Percentiles rank a stretch among this genome's conserved stretches.
phyloP scores from a whole-genome alignment of 2,888 invertebrate species.

The Troilus luridus region DNA sequence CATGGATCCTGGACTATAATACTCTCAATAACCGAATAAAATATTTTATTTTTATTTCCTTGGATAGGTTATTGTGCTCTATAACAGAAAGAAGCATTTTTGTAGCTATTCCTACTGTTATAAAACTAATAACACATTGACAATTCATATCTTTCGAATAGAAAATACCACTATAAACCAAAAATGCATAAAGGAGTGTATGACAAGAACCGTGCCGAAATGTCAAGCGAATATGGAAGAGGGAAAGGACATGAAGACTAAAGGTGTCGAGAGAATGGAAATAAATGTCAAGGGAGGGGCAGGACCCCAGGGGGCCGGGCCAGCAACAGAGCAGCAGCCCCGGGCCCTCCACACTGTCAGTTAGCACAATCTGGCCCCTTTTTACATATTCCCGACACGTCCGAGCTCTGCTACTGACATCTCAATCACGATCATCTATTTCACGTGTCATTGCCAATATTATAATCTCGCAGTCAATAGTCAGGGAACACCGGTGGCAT shows the following conservation, averaged over 20 bases:
- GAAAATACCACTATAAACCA: neutral
- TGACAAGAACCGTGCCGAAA: neutral
- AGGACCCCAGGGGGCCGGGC: neutral
- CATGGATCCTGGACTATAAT: too few relatives aligned
- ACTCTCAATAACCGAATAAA: too few relatives aligned
- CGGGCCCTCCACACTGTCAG: neutral
- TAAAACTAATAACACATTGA: too few relatives aligned
- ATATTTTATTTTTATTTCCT: too few relatives aligned
- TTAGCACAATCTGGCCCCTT: neutral
- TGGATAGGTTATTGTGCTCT: too few relatives aligned
- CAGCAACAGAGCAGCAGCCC: neutral
- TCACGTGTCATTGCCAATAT: slow-evolving; percentile 5
- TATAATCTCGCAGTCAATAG: neutral
- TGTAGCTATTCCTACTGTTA: too few relatives aligned
- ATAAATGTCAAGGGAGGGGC: neutral
- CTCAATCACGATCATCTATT: neutral
- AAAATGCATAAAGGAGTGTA: neutral
- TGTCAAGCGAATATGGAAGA: neutral
- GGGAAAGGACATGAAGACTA: neutral
- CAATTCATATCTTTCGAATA: too few relatives aligned
- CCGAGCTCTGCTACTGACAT: neutral
- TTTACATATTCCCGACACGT: slow-evolving; percentile 5
- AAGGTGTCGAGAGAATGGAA: neutral
- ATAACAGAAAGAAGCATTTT: too few relatives aligned
- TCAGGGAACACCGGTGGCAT: neutral